Base-by-base conservation (phyloP, 2,113 vertebrate genomes). In the Ameiurus melas region DNA sequence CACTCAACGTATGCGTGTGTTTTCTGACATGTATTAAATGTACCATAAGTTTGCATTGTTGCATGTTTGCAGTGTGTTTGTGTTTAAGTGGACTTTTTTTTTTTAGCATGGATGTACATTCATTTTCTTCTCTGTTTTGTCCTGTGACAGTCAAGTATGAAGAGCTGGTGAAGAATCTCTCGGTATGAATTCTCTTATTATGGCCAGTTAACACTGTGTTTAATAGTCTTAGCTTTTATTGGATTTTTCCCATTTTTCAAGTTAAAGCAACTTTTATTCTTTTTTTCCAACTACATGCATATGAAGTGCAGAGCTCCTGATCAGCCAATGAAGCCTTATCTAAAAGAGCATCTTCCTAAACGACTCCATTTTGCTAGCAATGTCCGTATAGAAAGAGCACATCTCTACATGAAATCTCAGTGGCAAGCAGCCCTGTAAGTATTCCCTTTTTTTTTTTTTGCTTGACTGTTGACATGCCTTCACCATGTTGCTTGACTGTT, bases 391-490 rank as follows among this genome's bases (percentile, higher is more conserved):
- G 98, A 99, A 93, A 95, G 96, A 89, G 97, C 92, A 85, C 96
- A 97, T 91, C 96, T 99, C 16, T 92, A 98, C 90, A 96, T 99
- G 94, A 96, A 97, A 90, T 78, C 84, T 0, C 96, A 97, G 90
- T 99, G 98, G 98, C 95, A 97, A 92, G 97, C 94, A 75, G 96
- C 93, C 1, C 94, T 97, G 98, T 99, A 92, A 97, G 97, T 96
- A 87, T 39, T 51, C 19, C 64, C 20, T 36, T 14, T 20, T 17
- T 33, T 51, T n/a, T 25, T 5, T n/a, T 16, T 0, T 53, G 33
- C 70, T 30, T 30, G 57, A 33, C 25, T 73, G 17, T 43, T 73
- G 10, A 16, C 58, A 60, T 0, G 12, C 64, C 3, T 66, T 30
- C 64, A 66, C 27, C 64, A n/a, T 66, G 33, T 0, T 53, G 33